Conservation (phyloP, 2,797 vertebrate species). For the Sarcophilus harrisii region DNA sequence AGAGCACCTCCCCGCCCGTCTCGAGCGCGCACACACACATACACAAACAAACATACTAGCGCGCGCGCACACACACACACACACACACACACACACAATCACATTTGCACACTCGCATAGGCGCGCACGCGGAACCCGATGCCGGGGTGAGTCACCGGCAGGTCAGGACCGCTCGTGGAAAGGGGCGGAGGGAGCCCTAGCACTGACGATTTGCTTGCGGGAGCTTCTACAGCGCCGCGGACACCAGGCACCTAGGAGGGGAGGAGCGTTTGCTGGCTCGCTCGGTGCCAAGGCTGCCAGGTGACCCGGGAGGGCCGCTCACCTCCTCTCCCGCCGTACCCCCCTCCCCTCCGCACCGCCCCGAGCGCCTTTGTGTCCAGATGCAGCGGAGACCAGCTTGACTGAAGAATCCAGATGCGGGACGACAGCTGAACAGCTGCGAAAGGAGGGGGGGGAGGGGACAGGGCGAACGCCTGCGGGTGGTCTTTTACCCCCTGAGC, state of each 20-base stretch:
- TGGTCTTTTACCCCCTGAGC: slow-evolving; percentile 48
- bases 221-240: slow-evolving; percentile 69
- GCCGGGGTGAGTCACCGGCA: slow-evolving; percentile 84
- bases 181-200: slow-evolving; percentile 80
- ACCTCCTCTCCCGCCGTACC: not conserved
- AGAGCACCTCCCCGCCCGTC: not conserved
- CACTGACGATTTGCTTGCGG: slow-evolving; percentile 76
- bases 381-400: slow-evolving; percentile 29
- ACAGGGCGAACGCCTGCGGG: slow-evolving; percentile 24
- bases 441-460: slow-evolving; percentile 36
- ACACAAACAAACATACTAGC: too few relatives aligned
- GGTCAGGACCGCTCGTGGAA: slow-evolving; percentile 78
- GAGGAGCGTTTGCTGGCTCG: slow-evolving; percentile 12
- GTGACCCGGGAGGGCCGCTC: slow-evolving; percentile 64
- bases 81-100: not conserved
- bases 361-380: slow-evolving; percentile 63
- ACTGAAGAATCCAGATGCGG: slow-evolving; percentile 60
- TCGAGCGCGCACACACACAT: not conserved
- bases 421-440: slow-evolving; percentile 65
- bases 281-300: slow-evolving; percentile 59
- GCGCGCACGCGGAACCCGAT: slow-evolving; percentile 55
- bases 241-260: not conserved
- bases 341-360: slow-evolving; percentile 24
- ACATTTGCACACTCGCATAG: not conserved
- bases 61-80: not conserved